A percentile compares a stretch with the other conserved stretches of the same genome.
phyloP scores from a whole-genome alignment of 2,797 vertebrate genomes.

The Okamejei kenojei region DNA sequence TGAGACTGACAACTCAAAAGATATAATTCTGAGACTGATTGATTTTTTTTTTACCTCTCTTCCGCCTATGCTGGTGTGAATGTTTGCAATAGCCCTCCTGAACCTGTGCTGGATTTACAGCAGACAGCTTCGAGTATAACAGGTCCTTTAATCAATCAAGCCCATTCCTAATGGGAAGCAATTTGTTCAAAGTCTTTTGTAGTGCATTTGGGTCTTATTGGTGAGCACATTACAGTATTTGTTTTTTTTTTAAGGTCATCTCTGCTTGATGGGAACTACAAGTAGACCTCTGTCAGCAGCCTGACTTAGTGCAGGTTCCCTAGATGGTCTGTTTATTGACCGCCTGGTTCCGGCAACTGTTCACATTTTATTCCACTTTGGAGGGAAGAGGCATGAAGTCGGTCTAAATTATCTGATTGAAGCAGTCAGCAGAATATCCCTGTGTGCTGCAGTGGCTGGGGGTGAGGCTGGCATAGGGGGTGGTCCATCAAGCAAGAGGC shows the following conservation, averaged over 20 bases:
- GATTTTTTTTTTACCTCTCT: too few relatives aligned
- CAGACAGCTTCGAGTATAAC: not conserved
- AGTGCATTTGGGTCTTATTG: conserved; percentile 69
- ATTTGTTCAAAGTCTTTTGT: conserved; percentile 76
- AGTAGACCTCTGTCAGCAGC: conserved; percentile 53
- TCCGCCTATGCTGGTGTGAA: not conserved
- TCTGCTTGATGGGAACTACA: conserved; percentile 71
- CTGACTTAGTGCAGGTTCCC: conserved; percentile 64
- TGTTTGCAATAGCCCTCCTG: not conserved
- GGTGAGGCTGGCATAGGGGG: conserved; percentile 58
- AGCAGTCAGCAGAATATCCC: conserved; percentile 63
- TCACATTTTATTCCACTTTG: conserved; percentile 55
- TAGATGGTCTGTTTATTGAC: conserved; percentile 71
- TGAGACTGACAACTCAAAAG: not conserved
- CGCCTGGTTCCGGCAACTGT: conserved; percentile 54
- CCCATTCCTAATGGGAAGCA: conserved; percentile 66
- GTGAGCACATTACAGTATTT: conserved; percentile 68
- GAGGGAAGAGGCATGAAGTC: conserved; percentile 61
- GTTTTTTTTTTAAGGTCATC: conserved; percentile 74
- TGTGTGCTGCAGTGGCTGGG: conserved; percentile 47
- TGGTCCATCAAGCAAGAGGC: conserved; percentile 65
- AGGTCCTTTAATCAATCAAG: conserved; percentile 61
- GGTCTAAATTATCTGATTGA: conserved; percentile 73
- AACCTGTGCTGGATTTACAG: not conserved
- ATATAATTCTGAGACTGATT: not conserved